Base-by-base conservation (phyloP, 1,140 invertebrate species). In the Apis cerana region DNA sequence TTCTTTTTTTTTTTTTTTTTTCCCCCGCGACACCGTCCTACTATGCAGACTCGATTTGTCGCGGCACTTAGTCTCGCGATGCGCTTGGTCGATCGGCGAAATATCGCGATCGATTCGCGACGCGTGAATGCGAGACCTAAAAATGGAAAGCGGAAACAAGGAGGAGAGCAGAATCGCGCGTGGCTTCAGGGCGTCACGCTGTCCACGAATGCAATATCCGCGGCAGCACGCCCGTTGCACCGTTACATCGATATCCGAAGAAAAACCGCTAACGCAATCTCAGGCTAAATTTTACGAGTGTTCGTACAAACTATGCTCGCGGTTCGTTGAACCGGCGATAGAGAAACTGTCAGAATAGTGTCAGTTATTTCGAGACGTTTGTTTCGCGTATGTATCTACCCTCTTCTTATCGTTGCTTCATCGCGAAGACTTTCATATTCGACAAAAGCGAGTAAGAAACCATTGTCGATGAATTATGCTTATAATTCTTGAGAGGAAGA, bases 221-320 rank as follows among this genome's bases (percentile, higher is more conserved):
- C 64, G 27, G 56, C 50, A 54, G 48, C 56, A 59, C 43, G 27
- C 27, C 67, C 76, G 54, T 67, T 67, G 59, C 59, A 80, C 27
- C 59, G 70, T 75, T 72, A 23, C 77, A 78, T 23, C 70, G 68
- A 85, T 85, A 84, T 81, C 80, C 70, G 61, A 72, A 59, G 71
- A 81, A 80, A 85, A 84, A 65, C 84, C 84, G 76, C 83, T 62
- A 79, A 21, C 80, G n/a, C 67, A 86, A 86, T 86, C 85, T 85
- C 59, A 23, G 75, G 17, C 62, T 59, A 78, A 75, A 71, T 85
- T 86, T 86, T 86, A 86, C 77, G 75, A 74, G 48, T 23, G 52
- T 19, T n/a, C 56, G 75, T 52, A 74, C 69, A 43, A 43, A 43
- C 33, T 52, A 75, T 70, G 69, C 59, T 75, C 65, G 48, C 61